Conservation (phyloP, 2,797 vertebrate species). For the Myotis findleyi region DNA sequence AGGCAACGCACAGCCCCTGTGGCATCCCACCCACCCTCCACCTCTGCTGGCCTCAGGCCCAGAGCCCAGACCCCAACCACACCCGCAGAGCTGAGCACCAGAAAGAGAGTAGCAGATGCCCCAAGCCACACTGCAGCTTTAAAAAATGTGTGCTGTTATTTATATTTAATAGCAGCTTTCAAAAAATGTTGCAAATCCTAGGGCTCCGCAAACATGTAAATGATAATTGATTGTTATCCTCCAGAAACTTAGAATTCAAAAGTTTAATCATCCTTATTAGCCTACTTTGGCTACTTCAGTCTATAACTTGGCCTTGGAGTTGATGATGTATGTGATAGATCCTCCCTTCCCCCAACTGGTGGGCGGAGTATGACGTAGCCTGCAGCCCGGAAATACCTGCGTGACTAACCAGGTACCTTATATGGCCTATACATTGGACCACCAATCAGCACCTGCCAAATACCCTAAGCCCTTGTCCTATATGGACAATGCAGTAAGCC, state of each 20-base stretch:
- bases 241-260: slow-evolving; percentile 83
- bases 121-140: slow-evolving; percentile 66
- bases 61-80: not conserved
- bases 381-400: no score
- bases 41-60: not conserved
- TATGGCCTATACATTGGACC: no score
- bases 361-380: no score
- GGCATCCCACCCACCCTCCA: not conserved
- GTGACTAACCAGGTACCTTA: no score
- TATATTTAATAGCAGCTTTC: slow-evolving; percentile 76
- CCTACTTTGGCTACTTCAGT: slow-evolving; percentile 84
- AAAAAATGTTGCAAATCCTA: slow-evolving; percentile 64
- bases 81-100: slow-evolving; percentile 10
- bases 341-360: no score
- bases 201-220: slow-evolving; percentile 55
- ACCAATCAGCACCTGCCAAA: no score
- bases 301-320: slow-evolving; percentile 73
- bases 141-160: slow-evolving; percentile 72
- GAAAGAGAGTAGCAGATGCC: slow-evolving; percentile 59
- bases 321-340: slow-evolving; percentile 82
- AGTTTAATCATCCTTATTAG: slow-evolving; percentile 82
- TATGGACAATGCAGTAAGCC: no score
- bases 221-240: slow-evolving; percentile 80
- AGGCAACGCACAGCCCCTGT: not conserved
- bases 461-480: no score